Evolutionary conservation across 2,113 vertebrate species (phyloP).

Genomic region (Helogale parvula): DNA sequence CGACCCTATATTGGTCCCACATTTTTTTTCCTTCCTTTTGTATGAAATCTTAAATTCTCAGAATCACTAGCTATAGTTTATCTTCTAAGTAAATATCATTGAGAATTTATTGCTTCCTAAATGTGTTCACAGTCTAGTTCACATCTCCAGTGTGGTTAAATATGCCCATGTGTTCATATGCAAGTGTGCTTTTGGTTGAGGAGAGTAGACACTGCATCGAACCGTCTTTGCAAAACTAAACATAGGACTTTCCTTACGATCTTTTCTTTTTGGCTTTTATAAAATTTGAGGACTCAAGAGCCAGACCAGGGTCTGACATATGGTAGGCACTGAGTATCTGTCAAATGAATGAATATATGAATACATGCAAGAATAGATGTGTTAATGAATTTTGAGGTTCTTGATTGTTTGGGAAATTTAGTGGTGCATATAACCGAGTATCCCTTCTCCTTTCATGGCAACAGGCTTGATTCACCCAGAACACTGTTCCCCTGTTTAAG

Average conservation of each 20-base stretch:
- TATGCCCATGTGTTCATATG: background rate
- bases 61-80: background rate
- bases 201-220: background rate
- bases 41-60: background rate
- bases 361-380: background rate
- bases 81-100: background rate
- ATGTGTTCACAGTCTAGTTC: background rate
- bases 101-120: background rate
- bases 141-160: background rate
- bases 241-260: background rate
- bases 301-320: background rate
- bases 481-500: background rate
- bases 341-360: background rate
- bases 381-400: background rate
- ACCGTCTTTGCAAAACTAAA: background rate
- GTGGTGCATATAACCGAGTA: background rate
- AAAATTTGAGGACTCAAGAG: background rate
- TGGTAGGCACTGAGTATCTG: background rate
- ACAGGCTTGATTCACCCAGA: background rate
- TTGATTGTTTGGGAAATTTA: background rate
- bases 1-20: background rate
- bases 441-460: background rate
- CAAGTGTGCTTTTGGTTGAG: background rate
- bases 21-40: background rate
- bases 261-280: background rate